These are phyloP conservation scores for Bruchidius siliquastri DNA, from an alignment of 2,888 invertebrate genomes.

Conservation along the genomic window DNA sequence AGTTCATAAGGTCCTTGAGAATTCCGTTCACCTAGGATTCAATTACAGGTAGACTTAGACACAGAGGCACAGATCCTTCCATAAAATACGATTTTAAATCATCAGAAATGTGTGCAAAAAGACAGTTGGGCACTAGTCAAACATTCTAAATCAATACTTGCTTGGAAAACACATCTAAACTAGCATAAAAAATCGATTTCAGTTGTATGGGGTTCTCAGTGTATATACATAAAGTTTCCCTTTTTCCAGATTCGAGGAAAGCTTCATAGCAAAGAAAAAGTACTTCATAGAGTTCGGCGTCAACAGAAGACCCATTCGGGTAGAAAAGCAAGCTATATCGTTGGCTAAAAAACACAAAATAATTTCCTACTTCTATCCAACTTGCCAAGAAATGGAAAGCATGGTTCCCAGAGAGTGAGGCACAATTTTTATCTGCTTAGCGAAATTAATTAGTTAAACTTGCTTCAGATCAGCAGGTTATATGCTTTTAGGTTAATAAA, in stretches of 20 bases:
- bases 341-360: conserved; percentile 25
- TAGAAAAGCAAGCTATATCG: conserved; percentile 37
- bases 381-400: conserved; percentile 1
- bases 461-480: no score
- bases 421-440: no score
- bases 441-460: no score
- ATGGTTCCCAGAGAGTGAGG: conserved; percentile 3
- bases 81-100: neutral
- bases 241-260: conserved; percentile 15
- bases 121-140: no score
- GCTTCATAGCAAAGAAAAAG: conserved; percentile 15
- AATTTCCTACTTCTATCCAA: conserved; percentile 31
- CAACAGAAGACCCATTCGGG: conserved; percentile 32
- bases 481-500: no score
- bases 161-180: no score
- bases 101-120: no score
- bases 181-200: no score
- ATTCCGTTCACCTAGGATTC: conserved; percentile 31
- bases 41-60: conserved; percentile 23
- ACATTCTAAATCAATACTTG: no score
- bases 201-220: no score
- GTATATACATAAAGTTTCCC: no score
- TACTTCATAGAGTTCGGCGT: conserved; percentile 36
- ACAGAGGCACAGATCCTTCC: neutral
- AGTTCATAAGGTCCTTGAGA: conserved; percentile 29